Conservation (phyloP, 2,113 vertebrate genomes). For the Apodemus sylvaticus region DNA sequence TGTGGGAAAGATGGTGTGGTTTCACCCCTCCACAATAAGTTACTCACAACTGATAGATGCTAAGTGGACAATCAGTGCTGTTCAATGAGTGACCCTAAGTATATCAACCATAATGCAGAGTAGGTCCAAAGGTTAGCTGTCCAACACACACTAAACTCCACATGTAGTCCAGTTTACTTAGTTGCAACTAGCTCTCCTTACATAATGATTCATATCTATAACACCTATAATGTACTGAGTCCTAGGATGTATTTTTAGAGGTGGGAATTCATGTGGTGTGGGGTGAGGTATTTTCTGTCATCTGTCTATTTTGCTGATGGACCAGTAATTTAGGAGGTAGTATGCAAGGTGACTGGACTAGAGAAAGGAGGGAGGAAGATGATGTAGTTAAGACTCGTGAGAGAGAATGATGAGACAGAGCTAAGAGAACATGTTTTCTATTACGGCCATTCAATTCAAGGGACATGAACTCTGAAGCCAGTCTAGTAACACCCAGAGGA, state of each 20-base stretch:
- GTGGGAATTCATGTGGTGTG: fast-evolving
- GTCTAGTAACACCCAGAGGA: no score
- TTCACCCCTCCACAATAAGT: not conserved
- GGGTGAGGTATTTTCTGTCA: no score
- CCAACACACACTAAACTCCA: not conserved
- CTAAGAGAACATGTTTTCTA: not conserved
- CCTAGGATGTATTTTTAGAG: no score
- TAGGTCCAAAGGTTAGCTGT: not conserved
- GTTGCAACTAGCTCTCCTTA: not conserved
- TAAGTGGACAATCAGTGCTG: not conserved
- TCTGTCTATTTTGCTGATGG: not conserved
- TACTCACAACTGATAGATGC: not conserved
- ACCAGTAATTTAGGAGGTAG: not conserved
- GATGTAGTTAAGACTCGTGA: fast-evolving
- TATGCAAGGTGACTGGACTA: not conserved
- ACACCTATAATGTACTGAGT: not conserved
- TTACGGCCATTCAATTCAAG: not conserved
- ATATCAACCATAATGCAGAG: no score
- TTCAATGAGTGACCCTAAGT: not conserved
- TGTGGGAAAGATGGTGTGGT: fast-evolving
- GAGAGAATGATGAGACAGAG: not conserved
- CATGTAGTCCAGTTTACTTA: not conserved
- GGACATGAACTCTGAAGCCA: no score
- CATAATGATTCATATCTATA: not conserved
- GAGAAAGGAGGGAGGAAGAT: not conserved